Evolutionary conservation across 2,113 vertebrate genomes (phyloP).

Genomic region (Glaucidium brasilianum): DNA sequence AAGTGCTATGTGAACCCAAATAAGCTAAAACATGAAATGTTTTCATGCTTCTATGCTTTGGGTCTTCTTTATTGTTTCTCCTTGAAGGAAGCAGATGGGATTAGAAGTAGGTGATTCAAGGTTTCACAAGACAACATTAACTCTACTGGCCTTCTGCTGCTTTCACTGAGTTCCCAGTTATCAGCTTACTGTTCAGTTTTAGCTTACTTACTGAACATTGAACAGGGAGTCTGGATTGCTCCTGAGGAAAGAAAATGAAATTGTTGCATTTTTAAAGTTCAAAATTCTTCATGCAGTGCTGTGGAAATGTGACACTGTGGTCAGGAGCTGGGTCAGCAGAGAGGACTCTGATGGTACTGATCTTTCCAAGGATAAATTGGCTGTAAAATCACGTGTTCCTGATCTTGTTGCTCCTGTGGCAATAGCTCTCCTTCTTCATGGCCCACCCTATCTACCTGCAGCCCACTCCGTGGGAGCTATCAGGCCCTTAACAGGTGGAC

Average conservation of each 20-base stretch:
- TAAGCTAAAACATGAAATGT: too few relatives aligned
- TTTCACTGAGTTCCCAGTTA: background rate
- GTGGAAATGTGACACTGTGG: background rate
- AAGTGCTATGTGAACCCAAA: too few relatives aligned
- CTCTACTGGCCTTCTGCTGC: background rate
- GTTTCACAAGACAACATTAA: background rate
- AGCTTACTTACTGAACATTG: background rate
- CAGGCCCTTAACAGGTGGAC: background rate
- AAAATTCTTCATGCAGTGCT: background rate
- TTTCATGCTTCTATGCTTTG: background rate
- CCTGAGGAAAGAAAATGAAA: background rate
- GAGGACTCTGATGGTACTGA: background rate
- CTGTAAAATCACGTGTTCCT: background rate
- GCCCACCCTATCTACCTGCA: too few relatives aligned
- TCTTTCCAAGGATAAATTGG: background rate
- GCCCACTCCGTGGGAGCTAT: fast-evolving
- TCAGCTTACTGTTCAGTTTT: background rate
- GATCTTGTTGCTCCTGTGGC: background rate
- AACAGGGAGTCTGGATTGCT: background rate
- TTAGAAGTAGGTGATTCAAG: background rate
- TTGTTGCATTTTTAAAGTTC: background rate
- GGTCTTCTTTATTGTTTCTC: background rate
- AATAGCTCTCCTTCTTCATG: background rate
- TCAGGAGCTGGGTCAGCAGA: background rate
- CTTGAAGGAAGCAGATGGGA: background rate